These are phyloP conservation scores for Zaprionus africanus DNA, from an alignment of 1,140 invertebrate species.

Conservation along the genomic window DNA sequence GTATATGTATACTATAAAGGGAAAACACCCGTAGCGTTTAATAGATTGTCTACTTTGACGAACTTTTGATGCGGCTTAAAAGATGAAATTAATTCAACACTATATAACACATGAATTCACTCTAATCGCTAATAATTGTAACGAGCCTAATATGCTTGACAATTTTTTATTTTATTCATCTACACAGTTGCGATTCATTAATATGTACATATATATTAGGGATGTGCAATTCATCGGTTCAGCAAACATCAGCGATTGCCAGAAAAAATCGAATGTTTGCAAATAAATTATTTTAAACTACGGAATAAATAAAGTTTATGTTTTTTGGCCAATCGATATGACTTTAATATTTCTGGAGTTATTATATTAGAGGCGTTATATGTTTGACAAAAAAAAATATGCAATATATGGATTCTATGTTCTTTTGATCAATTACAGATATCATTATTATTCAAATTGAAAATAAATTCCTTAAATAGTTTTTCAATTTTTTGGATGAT, in stretches of 20 bases:
- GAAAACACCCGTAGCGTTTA: conserved; percentile 43
- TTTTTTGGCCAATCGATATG: no score
- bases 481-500: neutral
- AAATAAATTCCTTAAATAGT: no score
- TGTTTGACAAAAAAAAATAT: no score
- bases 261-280: neutral
- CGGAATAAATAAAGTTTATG: no score
- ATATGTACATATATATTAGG: conserved; percentile 37
- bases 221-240: conserved; percentile 16
- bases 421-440: no score
- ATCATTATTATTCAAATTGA: no score
- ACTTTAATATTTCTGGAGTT: no score
- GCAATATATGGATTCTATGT: no score
- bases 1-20: conserved; percentile 38
- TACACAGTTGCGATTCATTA: conserved; percentile 48
- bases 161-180: conserved; percentile 44
- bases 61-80: conserved; percentile 24
- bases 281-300: neutral
- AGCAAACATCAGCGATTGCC: neutral
- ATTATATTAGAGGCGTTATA: no score
- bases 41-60: conserved; percentile 18
- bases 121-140: conserved; percentile 24
- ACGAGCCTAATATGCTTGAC: neutral
- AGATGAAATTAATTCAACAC: conserved; percentile 17
- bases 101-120: conserved; percentile 38